Percentiles rank a stretch among this genome's conserved stretches.
Evolutionary conservation across 2,888 invertebrate genomes (phyloP).

Genomic region (Patella depressa): DNA sequence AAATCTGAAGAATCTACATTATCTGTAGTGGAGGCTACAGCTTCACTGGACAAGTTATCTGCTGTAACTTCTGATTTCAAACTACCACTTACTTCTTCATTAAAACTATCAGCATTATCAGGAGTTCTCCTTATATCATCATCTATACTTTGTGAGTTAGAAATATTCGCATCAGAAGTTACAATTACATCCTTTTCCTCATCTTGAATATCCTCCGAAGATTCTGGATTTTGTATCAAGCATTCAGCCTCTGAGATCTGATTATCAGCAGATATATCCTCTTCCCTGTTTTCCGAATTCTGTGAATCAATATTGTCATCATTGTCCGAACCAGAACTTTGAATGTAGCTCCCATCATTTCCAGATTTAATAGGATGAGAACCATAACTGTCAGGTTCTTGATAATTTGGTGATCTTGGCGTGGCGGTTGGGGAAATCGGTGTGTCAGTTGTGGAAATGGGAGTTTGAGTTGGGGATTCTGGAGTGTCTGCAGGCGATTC

Average conservation of each 20-base stretch:
- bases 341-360: not conserved
- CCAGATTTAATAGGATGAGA: not conserved
- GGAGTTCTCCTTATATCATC: slow-evolving; percentile 3
- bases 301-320: not conserved
- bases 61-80: slow-evolving; percentile 14
- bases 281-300: not conserved
- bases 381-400: not conserved
- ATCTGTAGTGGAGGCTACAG: not conserved
- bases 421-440: not conserved
- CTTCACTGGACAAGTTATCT: not conserved
- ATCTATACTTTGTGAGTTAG: not conserved
- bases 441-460: not conserved
- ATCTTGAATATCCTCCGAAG: slow-evolving; percentile 8
- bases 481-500: not conserved
- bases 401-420: not conserved
- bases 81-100: slow-evolving; percentile 9
- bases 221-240: not conserved
- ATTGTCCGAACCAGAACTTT: not conserved
- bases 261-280: no score
- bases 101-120: slow-evolving; percentile 7
- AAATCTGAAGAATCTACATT: not conserved
- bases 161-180: not conserved
- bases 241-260: no score
- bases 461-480: not conserved
- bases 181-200: slow-evolving; percentile 4